Conservation (phyloP, 1,140 invertebrate species). For the Lethrus apterus region DNA sequence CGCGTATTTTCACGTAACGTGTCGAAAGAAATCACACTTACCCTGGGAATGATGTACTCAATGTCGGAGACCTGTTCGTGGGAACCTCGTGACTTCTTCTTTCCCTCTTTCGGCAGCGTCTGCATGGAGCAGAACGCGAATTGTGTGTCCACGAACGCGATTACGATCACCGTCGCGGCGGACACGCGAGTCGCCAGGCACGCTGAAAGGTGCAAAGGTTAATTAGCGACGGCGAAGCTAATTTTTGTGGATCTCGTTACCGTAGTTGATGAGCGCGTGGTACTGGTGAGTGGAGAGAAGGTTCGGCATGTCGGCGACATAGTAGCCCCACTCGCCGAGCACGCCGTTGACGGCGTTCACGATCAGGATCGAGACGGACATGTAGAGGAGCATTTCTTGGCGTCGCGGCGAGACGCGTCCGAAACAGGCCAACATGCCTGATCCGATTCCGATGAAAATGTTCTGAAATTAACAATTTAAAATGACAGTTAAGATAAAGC, state of each 20-base stretch:
- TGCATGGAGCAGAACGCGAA: slow-evolving; percentile 47
- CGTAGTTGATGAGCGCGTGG: slow-evolving; percentile 40
- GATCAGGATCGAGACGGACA: slow-evolving; percentile 41
- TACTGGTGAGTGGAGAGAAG: slow-evolving; percentile 35
- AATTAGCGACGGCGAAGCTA: too few species aligned
- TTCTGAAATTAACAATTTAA: slow-evolving; percentile 39
- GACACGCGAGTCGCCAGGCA: slow-evolving; percentile 40
- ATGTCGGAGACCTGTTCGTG: slow-evolving; percentile 44
- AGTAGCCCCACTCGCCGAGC: slow-evolving; percentile 42
- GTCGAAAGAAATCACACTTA: too few species aligned
- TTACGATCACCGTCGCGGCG: slow-evolving; percentile 39
- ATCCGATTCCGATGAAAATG: slow-evolving; percentile 41
- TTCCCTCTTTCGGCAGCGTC: slow-evolving; percentile 23
- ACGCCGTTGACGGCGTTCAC: slow-evolving; percentile 42
- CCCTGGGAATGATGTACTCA: slow-evolving; percentile 47
- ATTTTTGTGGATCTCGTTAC: slow-evolving; percentile 28
- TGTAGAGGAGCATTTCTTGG: slow-evolving; percentile 43
- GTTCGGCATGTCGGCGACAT: slow-evolving; percentile 36
- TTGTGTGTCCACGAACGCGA: slow-evolving; percentile 45
- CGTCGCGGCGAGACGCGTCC: slow-evolving; percentile 37
- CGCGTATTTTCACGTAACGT: too few species aligned
- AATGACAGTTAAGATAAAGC: slow-evolving; percentile 9
- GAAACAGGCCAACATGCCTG: slow-evolving; percentile 40
- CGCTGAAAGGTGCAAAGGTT: slow-evolving; percentile 35
- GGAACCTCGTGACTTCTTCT: slow-evolving; percentile 29